Evolutionary conservation across 2,888 invertebrate genomes (phyloP).

Genomic region (Strigamia maritima): DNA sequence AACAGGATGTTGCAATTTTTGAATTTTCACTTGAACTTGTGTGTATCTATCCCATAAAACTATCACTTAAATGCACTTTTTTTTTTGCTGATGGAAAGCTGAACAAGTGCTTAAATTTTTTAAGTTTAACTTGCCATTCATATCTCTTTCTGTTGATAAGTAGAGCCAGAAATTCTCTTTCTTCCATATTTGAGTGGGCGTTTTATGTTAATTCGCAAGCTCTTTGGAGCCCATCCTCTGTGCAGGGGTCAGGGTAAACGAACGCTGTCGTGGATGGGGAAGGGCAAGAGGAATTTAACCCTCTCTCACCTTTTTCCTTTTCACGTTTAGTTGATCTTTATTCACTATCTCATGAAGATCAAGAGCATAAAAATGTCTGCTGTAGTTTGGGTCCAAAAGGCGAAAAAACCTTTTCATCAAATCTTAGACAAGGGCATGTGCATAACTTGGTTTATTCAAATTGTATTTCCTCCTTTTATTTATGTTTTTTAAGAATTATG

Average conservation of each 20-base stretch:
- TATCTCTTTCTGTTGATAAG: background rate
- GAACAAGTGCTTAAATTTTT: background rate
- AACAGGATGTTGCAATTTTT: background rate
- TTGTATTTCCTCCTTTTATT: background rate
- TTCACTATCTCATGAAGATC: slow-evolving; percentile 22
- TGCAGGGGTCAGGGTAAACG: slow-evolving; percentile 26
- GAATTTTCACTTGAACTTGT: background rate
- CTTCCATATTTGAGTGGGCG: background rate
- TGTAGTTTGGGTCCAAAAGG: background rate
- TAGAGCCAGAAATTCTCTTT: background rate
- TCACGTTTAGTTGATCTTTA: slow-evolving; percentile 13
- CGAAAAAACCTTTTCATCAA: slow-evolving; percentile 16
- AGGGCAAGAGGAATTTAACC: slow-evolving; percentile 20
- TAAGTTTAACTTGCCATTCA: background rate
- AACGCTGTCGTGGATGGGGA: slow-evolving; percentile 20
- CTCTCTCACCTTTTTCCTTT: slow-evolving; percentile 27
- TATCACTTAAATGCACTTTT: background rate
- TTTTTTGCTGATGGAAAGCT: background rate
- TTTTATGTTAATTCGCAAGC: slow-evolving; percentile 15
- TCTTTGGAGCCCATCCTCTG: slow-evolving; percentile 14
- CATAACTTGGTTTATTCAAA: background rate
- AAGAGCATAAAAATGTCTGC: slow-evolving; percentile 19
- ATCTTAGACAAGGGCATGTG: background rate
- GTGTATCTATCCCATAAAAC: background rate
- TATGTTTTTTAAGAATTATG: background rate